These are phyloP conservation scores for Vanessa tameamea DNA, from an alignment of 1,140 invertebrate species.

Conservation along the genomic window DNA sequence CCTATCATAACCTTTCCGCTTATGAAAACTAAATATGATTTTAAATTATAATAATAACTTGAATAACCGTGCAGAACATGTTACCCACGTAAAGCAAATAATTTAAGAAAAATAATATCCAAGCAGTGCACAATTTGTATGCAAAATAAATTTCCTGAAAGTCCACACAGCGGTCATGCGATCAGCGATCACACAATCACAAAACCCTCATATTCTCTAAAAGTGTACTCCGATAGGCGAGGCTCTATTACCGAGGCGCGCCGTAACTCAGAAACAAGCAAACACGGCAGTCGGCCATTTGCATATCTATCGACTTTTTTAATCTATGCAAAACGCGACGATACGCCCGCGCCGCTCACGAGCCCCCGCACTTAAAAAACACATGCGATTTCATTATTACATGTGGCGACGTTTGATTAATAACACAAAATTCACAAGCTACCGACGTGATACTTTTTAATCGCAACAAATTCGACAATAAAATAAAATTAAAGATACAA, in stretches of 20 bases:
- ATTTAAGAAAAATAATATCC: background rate
- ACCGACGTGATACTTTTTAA: slow-evolving; percentile 22
- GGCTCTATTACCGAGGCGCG: slow-evolving; percentile 49
- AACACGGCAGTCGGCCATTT: slow-evolving; percentile 71
- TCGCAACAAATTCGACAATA: slow-evolving; percentile 32
- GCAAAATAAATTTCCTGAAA: slow-evolving; percentile 30
- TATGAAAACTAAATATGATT: background rate
- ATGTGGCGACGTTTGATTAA: slow-evolving; percentile 53
- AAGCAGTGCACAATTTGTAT: slow-evolving; percentile 25
- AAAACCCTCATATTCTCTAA: slow-evolving; percentile 28
- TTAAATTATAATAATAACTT: background rate
- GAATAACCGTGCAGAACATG: background rate
- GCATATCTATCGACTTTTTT: slow-evolving; percentile 78
- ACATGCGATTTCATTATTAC: slow-evolving; percentile 66
- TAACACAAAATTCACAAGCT: slow-evolving; percentile 33
- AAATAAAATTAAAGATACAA: slow-evolving; percentile 43
- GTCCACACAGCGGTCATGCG: slow-evolving; percentile 22
- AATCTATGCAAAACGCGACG: slow-evolving; percentile 78
- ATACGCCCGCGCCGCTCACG: slow-evolving; percentile 64
- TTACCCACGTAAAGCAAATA: background rate
- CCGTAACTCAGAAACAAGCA: slow-evolving; percentile 74
- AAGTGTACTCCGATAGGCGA: slow-evolving; percentile 57
- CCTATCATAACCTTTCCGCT: background rate
- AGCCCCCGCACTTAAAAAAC: slow-evolving; percentile 48
- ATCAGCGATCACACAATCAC: slow-evolving; percentile 30